A percentile compares a stretch with the other conserved stretches of the same genome.
These are phyloP conservation scores for Heliothis virescens DNA, from an alignment of 1,140 invertebrate genomes.

Conservation along the genomic window DNA sequence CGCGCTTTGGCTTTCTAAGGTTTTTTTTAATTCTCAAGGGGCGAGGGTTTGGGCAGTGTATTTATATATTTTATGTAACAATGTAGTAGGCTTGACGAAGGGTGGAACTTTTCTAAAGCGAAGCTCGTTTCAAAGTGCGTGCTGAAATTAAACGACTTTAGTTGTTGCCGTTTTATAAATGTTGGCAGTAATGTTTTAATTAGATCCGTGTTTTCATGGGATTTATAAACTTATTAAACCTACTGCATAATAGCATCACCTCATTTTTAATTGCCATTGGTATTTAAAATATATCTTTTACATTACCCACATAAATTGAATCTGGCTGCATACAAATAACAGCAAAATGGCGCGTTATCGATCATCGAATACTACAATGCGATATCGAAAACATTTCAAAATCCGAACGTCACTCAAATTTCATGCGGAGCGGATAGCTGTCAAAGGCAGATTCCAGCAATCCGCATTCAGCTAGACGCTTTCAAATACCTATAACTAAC, in stretches of 20 bases:
- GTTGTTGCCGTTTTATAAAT: conserved; percentile 1
- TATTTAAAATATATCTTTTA: too few species aligned
- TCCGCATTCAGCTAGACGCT: neutral
- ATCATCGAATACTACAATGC: neutral
- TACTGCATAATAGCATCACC: too few species aligned
- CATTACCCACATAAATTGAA: too few species aligned
- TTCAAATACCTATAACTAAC: conserved; percentile 4
- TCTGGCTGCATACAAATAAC: neutral
- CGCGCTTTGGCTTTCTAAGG: conserved; percentile 1
- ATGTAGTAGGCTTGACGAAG: neutral
- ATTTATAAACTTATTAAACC: neutral
- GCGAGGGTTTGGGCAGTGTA: neutral
- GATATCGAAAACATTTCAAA: conserved; percentile 30
- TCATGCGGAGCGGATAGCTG: conserved; percentile 18
- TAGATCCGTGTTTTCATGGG: neutral
- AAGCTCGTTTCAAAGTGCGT: neutral
- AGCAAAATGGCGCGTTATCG: neutral
- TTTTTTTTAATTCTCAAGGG: conserved; percentile 22
- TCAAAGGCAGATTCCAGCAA: conserved; percentile 14
- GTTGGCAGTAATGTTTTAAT: neutral
- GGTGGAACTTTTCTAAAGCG: conserved; percentile 13
- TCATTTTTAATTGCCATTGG: too few species aligned
- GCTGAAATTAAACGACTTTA: neutral
- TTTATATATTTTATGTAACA: neutral
- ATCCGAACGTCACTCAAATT: conserved; percentile 16